phyloP scores from a whole-genome alignment of 1,140 invertebrate genomes.

The Maconellicoccus hirsutus region DNA sequence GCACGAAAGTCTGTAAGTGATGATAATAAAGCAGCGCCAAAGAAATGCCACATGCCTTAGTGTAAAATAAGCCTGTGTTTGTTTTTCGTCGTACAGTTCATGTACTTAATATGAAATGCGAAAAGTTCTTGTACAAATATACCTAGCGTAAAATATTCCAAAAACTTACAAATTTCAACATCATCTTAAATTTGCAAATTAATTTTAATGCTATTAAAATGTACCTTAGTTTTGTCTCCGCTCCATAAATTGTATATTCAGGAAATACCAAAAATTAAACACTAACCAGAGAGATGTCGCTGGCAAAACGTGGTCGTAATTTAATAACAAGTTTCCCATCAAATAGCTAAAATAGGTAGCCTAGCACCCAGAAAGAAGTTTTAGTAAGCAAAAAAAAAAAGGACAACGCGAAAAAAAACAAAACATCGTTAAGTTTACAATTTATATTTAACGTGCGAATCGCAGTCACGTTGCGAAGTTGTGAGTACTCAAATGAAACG shows the following conservation, averaged over 20 bases:
- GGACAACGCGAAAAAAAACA: background rate
- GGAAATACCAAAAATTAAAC: too few species aligned
- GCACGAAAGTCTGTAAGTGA: background rate
- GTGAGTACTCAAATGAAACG: background rate
- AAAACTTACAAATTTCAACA: background rate
- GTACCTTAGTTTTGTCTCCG: too few species aligned
- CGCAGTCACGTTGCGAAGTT: background rate
- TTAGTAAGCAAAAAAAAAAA: background rate
- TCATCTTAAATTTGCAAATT: too few species aligned
- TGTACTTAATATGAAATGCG: background rate
- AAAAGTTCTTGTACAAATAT: background rate
- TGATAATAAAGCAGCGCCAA: background rate
- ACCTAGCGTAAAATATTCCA: background rate
- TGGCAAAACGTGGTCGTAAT: too few species aligned
- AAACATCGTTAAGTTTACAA: background rate
- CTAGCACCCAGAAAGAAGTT: too few species aligned
- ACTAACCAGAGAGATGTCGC: too few species aligned
- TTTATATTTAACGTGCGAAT: background rate
- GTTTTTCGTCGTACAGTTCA: too few species aligned
- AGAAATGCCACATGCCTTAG: background rate
- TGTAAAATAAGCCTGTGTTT: background rate
- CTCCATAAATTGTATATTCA: too few species aligned
- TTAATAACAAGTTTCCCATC: too few species aligned
- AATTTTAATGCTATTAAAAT: too few species aligned
- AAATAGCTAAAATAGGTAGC: too few species aligned